A percentile compares a stretch with the other conserved stretches of the same genome.
phyloP scores from a whole-genome alignment of 1,140 invertebrate species.

The Wiebesia pumilae region DNA sequence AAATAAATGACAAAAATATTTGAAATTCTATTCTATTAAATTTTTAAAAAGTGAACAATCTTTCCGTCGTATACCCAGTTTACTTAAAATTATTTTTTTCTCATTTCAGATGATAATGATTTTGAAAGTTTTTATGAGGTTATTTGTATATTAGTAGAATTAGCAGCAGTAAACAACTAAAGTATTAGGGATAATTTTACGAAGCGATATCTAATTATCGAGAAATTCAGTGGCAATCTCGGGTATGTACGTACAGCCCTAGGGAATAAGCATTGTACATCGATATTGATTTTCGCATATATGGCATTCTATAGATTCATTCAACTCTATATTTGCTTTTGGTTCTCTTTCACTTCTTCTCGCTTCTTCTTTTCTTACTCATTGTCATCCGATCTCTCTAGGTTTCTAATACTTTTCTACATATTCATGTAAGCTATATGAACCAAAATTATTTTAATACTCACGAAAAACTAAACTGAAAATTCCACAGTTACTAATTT shows the following conservation, averaged over 20 bases:
- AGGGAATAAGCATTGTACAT: conserved; percentile 3
- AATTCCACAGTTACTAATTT: too few relatives aligned
- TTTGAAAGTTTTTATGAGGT: neutral
- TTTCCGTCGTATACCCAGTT: neutral
- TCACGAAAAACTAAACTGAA: too few relatives aligned
- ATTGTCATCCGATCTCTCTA: too few relatives aligned
- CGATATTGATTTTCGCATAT: neutral
- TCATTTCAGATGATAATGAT: neutral
- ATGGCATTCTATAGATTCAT: neutral
- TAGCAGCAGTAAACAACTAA: neutral
- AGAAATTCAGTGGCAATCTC: conserved; percentile 58
- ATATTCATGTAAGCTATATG: too few relatives aligned
- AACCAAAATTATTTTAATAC: too few relatives aligned
- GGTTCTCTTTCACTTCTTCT: neutral
- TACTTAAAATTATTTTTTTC: neutral
- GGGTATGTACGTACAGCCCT: neutral
- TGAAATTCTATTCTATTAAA: neutral
- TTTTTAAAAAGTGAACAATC: too few relatives aligned
- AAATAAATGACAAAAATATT: neutral
- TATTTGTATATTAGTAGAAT: neutral
- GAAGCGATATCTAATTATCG: conserved; percentile 66
- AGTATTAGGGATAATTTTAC: conserved; percentile 57
- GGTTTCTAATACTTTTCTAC: too few relatives aligned
- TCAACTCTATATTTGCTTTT: neutral
- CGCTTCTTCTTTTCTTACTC: too few relatives aligned